Conservation (phyloP, 2,113 vertebrate genomes). For the Myotis davidii region DNA sequence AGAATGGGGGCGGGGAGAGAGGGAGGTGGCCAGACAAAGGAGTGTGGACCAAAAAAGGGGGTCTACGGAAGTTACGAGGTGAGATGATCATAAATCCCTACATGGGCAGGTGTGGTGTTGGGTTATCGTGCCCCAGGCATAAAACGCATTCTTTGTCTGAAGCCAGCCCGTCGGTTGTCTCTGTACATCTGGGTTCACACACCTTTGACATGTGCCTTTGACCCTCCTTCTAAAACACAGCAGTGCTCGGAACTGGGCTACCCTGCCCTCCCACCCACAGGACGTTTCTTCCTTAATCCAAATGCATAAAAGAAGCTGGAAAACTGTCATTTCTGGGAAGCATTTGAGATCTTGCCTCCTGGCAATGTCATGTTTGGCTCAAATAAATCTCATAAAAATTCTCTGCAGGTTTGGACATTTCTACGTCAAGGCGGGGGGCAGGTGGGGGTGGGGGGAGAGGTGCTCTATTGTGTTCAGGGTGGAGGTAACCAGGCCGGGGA, state of each 20-base stretch:
- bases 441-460: no score
- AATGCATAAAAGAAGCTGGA: not conserved
- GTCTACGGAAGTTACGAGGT: not conserved
- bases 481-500: not conserved
- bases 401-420: no score
- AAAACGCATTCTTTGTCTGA: no score
- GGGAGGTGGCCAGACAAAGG: no score
- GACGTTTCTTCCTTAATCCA: not conserved
- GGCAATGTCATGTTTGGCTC: not conserved
- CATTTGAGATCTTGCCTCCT: not conserved
- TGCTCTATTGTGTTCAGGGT: not conserved
- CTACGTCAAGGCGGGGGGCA: not conserved
- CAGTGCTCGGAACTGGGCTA: accelerated
- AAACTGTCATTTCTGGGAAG: not conserved
- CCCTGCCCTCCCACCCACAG: not conserved
- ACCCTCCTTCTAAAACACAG: not conserved
- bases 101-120: not conserved
- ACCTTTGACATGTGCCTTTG: not conserved
- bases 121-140: not conserved
- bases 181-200: not conserved
- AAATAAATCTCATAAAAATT: not conserved
- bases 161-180: not conserved
- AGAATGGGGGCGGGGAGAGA: not conserved
- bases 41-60: not conserved
- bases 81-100: not conserved